Percentiles rank a stretch among this genome's conserved stretches.
Evolutionary conservation across 2,888 invertebrate genomes (phyloP).

Genomic region (Quadriops clusia): DNA sequence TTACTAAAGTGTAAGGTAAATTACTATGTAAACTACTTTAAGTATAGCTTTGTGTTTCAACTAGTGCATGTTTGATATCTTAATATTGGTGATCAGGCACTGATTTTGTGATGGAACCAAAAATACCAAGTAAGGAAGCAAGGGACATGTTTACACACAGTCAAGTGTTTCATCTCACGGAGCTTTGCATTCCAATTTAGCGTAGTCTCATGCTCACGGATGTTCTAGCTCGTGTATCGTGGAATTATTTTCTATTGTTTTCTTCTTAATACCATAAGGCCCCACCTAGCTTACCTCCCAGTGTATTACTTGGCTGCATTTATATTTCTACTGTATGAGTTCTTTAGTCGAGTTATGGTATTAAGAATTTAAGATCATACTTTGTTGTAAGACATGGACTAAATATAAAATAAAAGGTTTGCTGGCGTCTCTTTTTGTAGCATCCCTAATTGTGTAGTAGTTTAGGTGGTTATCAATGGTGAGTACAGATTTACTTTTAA

Average conservation of each 20-base stretch:
- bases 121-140: constrained; percentile 21
- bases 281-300: too few relatives aligned
- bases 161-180: constrained; percentile 17
- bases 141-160: constrained; percentile 18
- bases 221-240: constrained; percentile 16
- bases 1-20: constrained; percentile 6
- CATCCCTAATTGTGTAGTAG: too few relatives aligned
- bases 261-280: constrained; percentile 3
- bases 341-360: too few relatives aligned
- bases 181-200: constrained; percentile 24
- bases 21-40: constrained; percentile 6
- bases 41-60: constrained; percentile 26
- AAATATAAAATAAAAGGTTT: too few relatives aligned
- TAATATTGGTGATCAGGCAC: constrained; percentile 29
- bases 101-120: constrained; percentile 27
- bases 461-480: too few relatives aligned
- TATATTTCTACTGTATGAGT: too few relatives aligned
- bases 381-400: too few relatives aligned
- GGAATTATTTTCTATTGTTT: constrained; percentile 8
- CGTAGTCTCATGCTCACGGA: constrained; percentile 17
- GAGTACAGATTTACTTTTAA: too few relatives aligned
- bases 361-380: too few relatives aligned
- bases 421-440: too few relatives aligned
- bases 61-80: constrained; percentile 28
- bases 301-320: too few relatives aligned